phyloP scores from a whole-genome alignment of 2,888 invertebrate species.

The Teinopalpus imperialis region DNA sequence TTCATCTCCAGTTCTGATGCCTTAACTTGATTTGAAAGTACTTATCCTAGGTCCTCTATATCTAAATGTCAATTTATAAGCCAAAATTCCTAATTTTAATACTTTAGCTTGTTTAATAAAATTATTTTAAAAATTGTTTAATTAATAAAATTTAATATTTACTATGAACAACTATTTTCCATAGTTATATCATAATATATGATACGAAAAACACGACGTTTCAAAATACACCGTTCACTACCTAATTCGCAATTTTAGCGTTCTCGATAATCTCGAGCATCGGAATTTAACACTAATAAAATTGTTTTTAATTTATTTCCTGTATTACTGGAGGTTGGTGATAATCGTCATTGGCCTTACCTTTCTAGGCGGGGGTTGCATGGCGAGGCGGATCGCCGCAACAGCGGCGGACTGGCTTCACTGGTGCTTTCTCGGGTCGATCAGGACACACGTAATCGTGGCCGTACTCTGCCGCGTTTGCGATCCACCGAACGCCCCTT shows the following conservation, averaged over 20 bases:
- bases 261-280: neutral
- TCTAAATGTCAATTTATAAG: conserved; percentile 7
- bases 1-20: conserved; percentile 16
- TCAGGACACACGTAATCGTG: conserved; percentile 50
- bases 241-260: neutral
- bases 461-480: conserved; percentile 49
- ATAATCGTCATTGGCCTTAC: conserved; percentile 72
- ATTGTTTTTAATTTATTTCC: neutral
- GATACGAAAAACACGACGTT: conserved; percentile 9
- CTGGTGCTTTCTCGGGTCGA: conserved; percentile 42
- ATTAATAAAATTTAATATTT: neutral
- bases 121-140: neutral
- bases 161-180: neutral
- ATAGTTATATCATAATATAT: conserved; percentile 22
- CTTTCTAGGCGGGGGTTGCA: conserved; percentile 94
- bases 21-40: conserved; percentile 1
- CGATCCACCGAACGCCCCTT: conserved; percentile 39
- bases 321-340: neutral
- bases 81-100: neutral
- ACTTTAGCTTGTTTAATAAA: too few species aligned
- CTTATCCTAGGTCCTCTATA: conserved; percentile 13
- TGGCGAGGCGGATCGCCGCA: conserved; percentile 61
- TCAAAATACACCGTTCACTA: conserved; percentile 10
- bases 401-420: conserved; percentile 35
- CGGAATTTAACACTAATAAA: neutral